A percentile compares a stretch with the other conserved stretches of the same genome.
Conservation (phyloP, 1,140 invertebrate genomes). For the Drosophila bipectinata region DNA sequence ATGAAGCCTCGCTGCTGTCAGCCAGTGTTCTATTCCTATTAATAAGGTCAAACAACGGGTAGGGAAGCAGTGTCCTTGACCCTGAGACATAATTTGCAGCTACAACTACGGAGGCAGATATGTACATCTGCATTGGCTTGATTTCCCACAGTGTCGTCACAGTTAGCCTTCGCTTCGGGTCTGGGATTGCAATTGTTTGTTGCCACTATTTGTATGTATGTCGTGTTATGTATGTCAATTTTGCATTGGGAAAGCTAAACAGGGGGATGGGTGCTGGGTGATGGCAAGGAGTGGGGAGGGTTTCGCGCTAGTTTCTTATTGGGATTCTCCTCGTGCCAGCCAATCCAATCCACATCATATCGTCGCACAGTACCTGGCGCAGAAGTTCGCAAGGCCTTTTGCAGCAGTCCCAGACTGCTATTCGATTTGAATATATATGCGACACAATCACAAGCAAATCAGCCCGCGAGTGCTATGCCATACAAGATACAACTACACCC, state of each 20-base stretch:
- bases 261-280: background rate
- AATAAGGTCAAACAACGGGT: constrained; percentile 45
- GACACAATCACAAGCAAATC: constrained; percentile 38
- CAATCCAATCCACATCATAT: background rate
- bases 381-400: constrained; percentile 63
- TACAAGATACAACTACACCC: constrained; percentile 42
- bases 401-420: constrained; percentile 35
- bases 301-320: constrained; percentile 71
- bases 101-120: constrained; percentile 18
- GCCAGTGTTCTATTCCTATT: constrained; percentile 3
- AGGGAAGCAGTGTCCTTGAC: constrained; percentile 47
- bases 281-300: constrained; percentile 1
- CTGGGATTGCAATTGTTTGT: constrained; percentile 54
- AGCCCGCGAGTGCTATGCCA: constrained; percentile 28
- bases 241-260: background rate
- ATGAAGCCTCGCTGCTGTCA: background rate
- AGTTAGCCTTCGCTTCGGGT: constrained; percentile 61
- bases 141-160: constrained; percentile 65
- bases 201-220: constrained; percentile 23
- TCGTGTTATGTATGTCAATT: constrained; percentile 13
- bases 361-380: constrained; percentile 65
- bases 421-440: constrained; percentile 50
- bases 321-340: constrained; percentile 34
- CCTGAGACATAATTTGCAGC: constrained; percentile 45
- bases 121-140: constrained; percentile 34